Conservation (phyloP, 2,113 vertebrate genomes). For the Oryzias curvinotus region DNA sequence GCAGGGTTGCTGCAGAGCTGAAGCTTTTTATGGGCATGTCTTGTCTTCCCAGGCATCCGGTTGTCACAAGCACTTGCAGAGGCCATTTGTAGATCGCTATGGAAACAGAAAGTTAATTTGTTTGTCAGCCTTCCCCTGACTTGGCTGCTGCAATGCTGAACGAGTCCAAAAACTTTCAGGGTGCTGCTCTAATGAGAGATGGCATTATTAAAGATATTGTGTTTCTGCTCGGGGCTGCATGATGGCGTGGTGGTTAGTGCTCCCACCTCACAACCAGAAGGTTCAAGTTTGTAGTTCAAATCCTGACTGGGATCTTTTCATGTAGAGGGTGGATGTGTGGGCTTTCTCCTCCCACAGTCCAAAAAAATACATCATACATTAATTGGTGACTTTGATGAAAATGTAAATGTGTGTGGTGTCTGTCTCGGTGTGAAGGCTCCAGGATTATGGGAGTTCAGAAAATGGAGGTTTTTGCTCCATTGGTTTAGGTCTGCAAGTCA, state of each 20-base stretch:
- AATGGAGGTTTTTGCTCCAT: conserved; percentile 28
- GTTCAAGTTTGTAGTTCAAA: no score
- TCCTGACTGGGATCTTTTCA: no score
- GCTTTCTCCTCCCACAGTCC: no score
- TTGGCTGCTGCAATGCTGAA: conserved; percentile 47
- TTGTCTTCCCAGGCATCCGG: conserved; percentile 66
- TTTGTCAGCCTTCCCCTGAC: conserved; percentile 60
- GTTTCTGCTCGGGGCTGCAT: conserved; percentile 22
- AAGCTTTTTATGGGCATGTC: conserved; percentile 64
- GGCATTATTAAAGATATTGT: conserved; percentile 38
- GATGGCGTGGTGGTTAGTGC: no score
- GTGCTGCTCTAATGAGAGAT: conserved; percentile 27
- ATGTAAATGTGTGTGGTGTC: no score
- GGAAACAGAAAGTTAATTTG: conserved; percentile 65
- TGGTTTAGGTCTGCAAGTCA: conserved; percentile 13
- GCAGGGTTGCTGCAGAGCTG: conserved; percentile 63
- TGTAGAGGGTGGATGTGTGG: no score
- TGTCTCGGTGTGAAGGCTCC: no score
- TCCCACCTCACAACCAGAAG: no score
- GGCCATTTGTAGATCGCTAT: conserved; percentile 70
- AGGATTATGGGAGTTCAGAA: no score
- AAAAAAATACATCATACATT: no score
- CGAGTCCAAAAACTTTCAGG: conserved; percentile 50
- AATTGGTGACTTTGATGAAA: no score
- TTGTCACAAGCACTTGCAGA: conserved; percentile 60